Evolutionary conservation across 2,113 vertebrate genomes (phyloP), one percentile per base, ranked within the genome.

Genomic region (Bubalus kerabau): DNA sequence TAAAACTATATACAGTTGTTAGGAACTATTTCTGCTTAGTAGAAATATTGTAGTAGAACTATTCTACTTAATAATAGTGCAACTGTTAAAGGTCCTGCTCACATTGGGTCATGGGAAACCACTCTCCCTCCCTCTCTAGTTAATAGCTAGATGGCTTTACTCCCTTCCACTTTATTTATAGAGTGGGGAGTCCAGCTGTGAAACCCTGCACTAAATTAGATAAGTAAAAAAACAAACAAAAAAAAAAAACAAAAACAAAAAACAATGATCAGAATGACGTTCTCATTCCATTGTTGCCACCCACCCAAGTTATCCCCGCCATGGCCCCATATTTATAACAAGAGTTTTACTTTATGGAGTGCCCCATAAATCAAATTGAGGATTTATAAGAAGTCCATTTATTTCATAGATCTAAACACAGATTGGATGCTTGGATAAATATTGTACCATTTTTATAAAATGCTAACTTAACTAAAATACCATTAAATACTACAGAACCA

Each of bases 381-480:
- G 28, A 80, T 98, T 98, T 98, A 98, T 71, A 98, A 97, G 95
- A 87, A 80, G 17, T 36, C 48, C 86, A 95, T 94, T 94, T 84
- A 86, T 92, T 94, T 94, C 30, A 84, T 14, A 95, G 78, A 98
- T 97, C 97, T 95, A 87, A 97, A 97, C 62, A 85, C 50, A 98
- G 97, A 98, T 96, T 95, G 57, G 78, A 80, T 91, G 62, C 57
- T 93, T 98, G 84, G 32, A 40, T 97, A 98, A 97, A 98, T 97
- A 98, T 81, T 96, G 87, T 84, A 85, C 26, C 28, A 57, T 82
- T 97, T 96, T 87, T 67, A 94, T 90, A 97, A 97, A 97, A 96
- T 91, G 30, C 87, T 81, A 62, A 50, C 43, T 96, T 95, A 94
- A 97, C 48, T 60, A 19, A 90, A 97, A 84, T 84, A 71, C 57